Evolutionary conservation across 2,888 invertebrate genomes (phyloP).

Genomic region (Plagodis dolabraria): DNA sequence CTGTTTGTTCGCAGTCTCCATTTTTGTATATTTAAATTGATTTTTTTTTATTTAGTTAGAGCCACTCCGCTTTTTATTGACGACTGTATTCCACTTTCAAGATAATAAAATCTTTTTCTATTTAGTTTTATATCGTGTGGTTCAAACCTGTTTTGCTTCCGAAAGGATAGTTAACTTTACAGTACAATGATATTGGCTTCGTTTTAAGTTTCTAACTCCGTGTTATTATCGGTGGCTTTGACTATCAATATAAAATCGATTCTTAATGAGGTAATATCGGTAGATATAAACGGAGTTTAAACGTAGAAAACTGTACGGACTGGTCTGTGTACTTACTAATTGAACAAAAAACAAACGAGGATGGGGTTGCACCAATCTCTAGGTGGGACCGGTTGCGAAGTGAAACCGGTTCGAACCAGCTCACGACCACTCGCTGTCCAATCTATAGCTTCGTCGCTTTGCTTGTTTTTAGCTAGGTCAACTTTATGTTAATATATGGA

Average conservation of each 20-base stretch:
- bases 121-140: slow-evolving; percentile 14
- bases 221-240: slow-evolving; percentile 16
- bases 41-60: slow-evolving; percentile 14
- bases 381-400: slow-evolving; percentile 44
- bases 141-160: slow-evolving; percentile 31
- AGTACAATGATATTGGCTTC: slow-evolving; percentile 28
- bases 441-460: slow-evolving; percentile 51
- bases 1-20: slow-evolving; percentile 17
- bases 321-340: slow-evolving; percentile 39
- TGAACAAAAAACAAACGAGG: slow-evolving; percentile 46
- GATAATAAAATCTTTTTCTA: slow-evolving; percentile 17
- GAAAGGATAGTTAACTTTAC: slow-evolving; percentile 28
- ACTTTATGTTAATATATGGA: slow-evolving; percentile 64
- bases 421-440: slow-evolving; percentile 50
- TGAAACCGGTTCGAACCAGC: slow-evolving; percentile 49
- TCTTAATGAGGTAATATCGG: slow-evolving; percentile 26
- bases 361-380: slow-evolving; percentile 62
- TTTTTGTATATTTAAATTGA: slow-evolving; percentile 21
- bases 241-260: slow-evolving; percentile 23
- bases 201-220: slow-evolving; percentile 26
- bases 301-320: slow-evolving; percentile 43
- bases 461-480: slow-evolving; percentile 58
- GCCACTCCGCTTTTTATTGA: slow-evolving; percentile 23
- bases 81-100: slow-evolving; percentile 20
- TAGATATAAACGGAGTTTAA: slow-evolving; percentile 19